Conservation (phyloP, 2,797 vertebrate genomes). For the Anniella stebbinsi region DNA sequence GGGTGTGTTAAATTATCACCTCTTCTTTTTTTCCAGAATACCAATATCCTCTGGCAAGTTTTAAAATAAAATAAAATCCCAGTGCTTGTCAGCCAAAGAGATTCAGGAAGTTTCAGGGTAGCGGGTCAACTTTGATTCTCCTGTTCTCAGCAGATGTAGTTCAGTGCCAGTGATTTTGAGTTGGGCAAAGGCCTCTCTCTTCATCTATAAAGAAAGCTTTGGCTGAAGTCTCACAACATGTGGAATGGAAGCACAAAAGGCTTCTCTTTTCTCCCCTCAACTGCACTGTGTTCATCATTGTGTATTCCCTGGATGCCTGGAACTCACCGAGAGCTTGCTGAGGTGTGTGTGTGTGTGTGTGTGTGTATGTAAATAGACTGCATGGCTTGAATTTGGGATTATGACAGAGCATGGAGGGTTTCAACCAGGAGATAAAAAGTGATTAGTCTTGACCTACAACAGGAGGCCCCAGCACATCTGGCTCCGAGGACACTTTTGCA, state of each 20-base stretch:
- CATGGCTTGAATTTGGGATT: conserved; percentile 47
- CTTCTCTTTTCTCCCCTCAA: neutral
- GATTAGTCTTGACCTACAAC: neutral
- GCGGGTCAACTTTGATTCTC: neutral
- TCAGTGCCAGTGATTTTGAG: neutral
- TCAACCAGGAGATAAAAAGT: neutral
- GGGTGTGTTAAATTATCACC: conserved; percentile 6
- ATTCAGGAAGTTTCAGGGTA: conserved; percentile 13
- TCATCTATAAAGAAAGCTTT: neutral
- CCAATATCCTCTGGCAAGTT: neutral
- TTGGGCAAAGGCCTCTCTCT: neutral
- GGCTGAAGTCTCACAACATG: neutral
- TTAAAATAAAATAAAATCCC: conserved; percentile 1
- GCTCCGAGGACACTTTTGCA: too few species aligned
- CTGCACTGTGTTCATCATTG: neutral
- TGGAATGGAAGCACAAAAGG: neutral
- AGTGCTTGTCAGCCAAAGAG: neutral
- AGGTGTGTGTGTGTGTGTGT: too few species aligned
- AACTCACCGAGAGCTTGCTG: neutral
- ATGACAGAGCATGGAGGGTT: neutral
- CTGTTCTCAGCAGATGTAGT: neutral
- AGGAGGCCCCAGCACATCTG: too few species aligned
- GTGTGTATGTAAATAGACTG: too few species aligned
- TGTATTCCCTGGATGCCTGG: conserved; percentile 31
- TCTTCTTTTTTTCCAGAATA: neutral